Conservation (phyloP, 1,140 invertebrate species). For the Danaus plexippus region DNA sequence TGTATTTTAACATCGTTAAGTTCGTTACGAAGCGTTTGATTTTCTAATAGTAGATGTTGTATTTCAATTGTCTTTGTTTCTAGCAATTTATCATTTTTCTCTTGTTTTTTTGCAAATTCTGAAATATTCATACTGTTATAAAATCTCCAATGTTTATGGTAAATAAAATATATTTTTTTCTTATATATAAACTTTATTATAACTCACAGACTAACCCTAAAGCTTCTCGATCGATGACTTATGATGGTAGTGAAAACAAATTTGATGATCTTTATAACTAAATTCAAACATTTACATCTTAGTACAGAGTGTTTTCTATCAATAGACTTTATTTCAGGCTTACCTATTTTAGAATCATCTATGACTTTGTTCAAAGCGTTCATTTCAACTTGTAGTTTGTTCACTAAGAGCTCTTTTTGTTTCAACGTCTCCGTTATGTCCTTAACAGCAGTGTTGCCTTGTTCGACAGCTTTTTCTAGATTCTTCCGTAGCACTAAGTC, state of each 20-base stretch:
- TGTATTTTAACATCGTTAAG: constrained; percentile 40
- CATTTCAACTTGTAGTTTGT: constrained; percentile 24
- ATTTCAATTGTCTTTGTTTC: constrained; percentile 28
- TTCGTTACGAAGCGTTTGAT: constrained; percentile 33
- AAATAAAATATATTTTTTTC: constrained; percentile 2
- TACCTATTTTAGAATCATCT: constrained; percentile 32
- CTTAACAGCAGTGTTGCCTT: constrained; percentile 20
- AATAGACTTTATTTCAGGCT: constrained; percentile 2
- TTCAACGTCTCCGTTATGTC: constrained; percentile 20
- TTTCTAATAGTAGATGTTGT: constrained; percentile 31
- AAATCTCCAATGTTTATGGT: not conserved
- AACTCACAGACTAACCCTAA: no score
- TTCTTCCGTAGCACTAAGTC: constrained; percentile 23
- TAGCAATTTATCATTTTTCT: constrained; percentile 21
- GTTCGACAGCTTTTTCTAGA: constrained; percentile 23
- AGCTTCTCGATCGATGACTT: no score
- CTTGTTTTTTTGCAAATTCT: constrained; percentile 33
- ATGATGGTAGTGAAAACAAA: no score
- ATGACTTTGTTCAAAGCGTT: constrained; percentile 23
- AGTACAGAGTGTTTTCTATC: no score
- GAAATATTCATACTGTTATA: constrained; percentile 13
- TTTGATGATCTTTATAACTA: no score
- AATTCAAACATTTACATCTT: no score
- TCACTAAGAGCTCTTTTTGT: constrained; percentile 24
- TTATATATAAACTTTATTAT: constrained; percentile 1